Percentiles rank a stretch among this genome's conserved stretches.
phyloP scores from a whole-genome alignment of 2,888 invertebrate species.

The Therioaphis trifolii region DNA sequence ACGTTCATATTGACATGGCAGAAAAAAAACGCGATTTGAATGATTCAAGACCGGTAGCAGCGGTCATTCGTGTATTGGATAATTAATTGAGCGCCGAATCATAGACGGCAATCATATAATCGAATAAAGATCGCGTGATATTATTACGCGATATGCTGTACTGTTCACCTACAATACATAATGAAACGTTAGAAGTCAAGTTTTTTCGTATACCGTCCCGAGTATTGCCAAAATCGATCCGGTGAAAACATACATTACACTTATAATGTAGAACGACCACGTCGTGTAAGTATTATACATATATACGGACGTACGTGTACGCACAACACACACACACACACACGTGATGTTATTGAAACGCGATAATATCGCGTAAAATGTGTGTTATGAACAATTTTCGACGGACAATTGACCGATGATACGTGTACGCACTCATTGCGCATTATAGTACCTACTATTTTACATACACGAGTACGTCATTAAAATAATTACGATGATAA shows the following conservation, averaged over 20 bases:
- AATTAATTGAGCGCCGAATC: slow-evolving; percentile 11
- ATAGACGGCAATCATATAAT: neutral
- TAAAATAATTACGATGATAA: too few species aligned
- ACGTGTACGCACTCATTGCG: too few species aligned
- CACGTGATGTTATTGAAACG: neutral
- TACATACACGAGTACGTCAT: too few species aligned
- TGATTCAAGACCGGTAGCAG: slow-evolving; percentile 26
- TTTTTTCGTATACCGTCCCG: too few species aligned
- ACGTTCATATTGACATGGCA: too few species aligned
- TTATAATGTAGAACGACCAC: too few species aligned
- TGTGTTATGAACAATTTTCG: slow-evolving; percentile 10
- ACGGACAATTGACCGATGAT: too few species aligned
- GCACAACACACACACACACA: neutral
- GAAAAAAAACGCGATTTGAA: neutral
- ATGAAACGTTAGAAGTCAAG: too few species aligned
- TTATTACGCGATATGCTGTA: neutral
- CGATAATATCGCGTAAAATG: neutral
- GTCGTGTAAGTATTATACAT: neutral
- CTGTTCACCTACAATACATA: neutral
- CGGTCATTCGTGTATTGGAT: neutral
- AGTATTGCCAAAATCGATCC: too few species aligned
- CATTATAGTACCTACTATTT: too few species aligned
- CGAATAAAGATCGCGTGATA: slow-evolving; percentile 43
- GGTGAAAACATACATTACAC: too few species aligned
- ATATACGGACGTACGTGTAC: neutral